Conservation (phyloP, 2,888 invertebrate genomes). For the Congeria kusceri region DNA sequence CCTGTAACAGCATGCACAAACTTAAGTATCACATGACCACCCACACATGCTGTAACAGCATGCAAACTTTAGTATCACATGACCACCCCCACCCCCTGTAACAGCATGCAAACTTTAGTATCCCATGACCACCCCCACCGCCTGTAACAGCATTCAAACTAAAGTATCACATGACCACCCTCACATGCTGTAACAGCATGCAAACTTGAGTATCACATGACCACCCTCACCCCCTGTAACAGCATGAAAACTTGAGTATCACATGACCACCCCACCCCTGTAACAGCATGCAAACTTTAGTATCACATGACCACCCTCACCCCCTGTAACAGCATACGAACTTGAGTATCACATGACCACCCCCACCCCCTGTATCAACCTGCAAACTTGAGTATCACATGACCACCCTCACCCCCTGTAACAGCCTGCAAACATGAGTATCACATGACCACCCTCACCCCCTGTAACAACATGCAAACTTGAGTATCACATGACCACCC, state of each 20-base stretch:
- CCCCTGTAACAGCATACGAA: conserved; percentile 44
- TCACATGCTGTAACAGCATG: conserved; percentile 42
- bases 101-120: conserved; percentile 18
- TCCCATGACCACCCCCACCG: conserved; percentile 70
- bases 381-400: too few relatives aligned
- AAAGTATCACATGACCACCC: conserved; percentile 75
- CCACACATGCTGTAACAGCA: conserved; percentile 43
- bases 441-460: conserved; percentile 71
- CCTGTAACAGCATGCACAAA: conserved; percentile 39
- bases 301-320: conserved; percentile 71
- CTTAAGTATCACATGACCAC: too few relatives aligned
- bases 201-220: too few relatives aligned
- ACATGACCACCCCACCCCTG: conserved; percentile 56
- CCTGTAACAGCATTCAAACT: conserved; percentile 38
- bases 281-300: conserved; percentile 17
- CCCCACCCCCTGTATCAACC: conserved; percentile 44
- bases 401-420: conserved; percentile 64
- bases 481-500: too few relatives aligned
- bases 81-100: conserved; percentile 64
- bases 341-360: too few relatives aligned
- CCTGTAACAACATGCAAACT: conserved; percentile 39
- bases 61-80: too few relatives aligned
- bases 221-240: conserved; percentile 61
- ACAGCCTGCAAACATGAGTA: conserved; percentile 15
- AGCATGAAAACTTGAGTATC: too few relatives aligned